These are phyloP conservation scores for Tonatia bakeri DNA, from an alignment of 2,113 vertebrate species.

Conservation along the genomic window DNA sequence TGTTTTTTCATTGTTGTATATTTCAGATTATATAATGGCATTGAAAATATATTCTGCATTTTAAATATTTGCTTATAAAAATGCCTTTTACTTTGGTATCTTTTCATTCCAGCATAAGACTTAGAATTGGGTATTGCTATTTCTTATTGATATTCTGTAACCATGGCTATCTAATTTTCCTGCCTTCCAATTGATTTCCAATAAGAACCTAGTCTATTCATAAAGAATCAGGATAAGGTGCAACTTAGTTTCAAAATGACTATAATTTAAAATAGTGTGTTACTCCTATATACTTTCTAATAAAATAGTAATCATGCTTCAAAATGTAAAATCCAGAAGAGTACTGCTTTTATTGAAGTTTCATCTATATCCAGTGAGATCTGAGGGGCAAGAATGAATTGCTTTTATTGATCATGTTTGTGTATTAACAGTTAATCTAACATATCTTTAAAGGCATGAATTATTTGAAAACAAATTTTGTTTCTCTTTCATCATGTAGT, in stretches of 20 bases:
- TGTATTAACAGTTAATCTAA: conserved; percentile 69
- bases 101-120: conserved; percentile 41
- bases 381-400: conserved; percentile 59
- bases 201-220: conserved; percentile 71
- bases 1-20: background rate
- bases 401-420: conserved; percentile 69
- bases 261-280: conserved; percentile 70
- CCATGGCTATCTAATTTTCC: conserved; percentile 84
- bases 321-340: conserved; percentile 53
- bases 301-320: conserved; percentile 71
- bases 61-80: background rate
- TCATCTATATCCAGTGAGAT: conserved; percentile 48
- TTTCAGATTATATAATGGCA: background rate
- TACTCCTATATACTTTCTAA: conserved; percentile 67
- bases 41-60: background rate
- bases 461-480: conserved; percentile 57
- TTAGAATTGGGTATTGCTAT: conserved; percentile 68
- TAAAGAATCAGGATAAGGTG: conserved; percentile 74
- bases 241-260: conserved; percentile 70
- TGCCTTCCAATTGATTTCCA: conserved; percentile 83
- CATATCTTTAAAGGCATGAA: conserved; percentile 61
- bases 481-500: conserved; percentile 26
- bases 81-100: conserved; percentile 14
- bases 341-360: conserved; percentile 51
- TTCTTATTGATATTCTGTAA: conserved; percentile 83